Base-by-base conservation (phyloP, 2,888 invertebrate genomes). In the Lapara coniferarum region DNA sequence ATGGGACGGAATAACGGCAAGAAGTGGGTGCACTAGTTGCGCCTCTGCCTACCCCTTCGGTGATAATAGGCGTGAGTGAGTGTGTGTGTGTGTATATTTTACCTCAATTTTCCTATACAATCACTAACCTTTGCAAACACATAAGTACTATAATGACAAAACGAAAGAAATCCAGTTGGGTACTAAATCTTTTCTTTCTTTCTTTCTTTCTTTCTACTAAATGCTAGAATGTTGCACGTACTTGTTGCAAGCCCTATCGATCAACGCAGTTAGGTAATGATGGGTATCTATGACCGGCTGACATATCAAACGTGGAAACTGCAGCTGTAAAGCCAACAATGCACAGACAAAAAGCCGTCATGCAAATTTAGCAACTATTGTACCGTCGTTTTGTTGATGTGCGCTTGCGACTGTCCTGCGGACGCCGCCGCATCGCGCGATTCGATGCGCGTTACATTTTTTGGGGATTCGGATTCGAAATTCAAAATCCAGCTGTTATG, bases 291-390 rank as follows among this genome's bases (percentile, higher is more conserved):
- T 63, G 63, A 19, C 63, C 49, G 55, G 55, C 55, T 55, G 63
- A 46, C 63, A 63, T 25, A 63, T 63, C 63, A 13, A 63, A 46
- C 46, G 46, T 46, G 30, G 37, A 53, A 16, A 71, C 70, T 75
- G 89, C 93, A 93, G 92, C 92, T 93, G 93, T 77, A 83, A 81
- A 81, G 81, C 82, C 85, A 85, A 89, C 90, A 90, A 89, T 85
- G 78, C 83, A 81, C 84, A 84, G 85, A 89, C 91, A 93, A 92
- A 93, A 92, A 92, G 82, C 78, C 91, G 93, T 93, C 93, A 93
- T 92, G 92, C 93, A 92, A 93, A 93, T 93, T 92, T 93, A 89
- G 80, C 81, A 66, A 84, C 82, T 86, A 90, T 93, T 89, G 89
- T 91, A 83, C 81, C 81, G 83, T 77, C 75, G 84, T 81, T 90